phyloP scores from a whole-genome alignment of 2,797 vertebrate species.

The Neosilurus hyrtlii region DNA sequence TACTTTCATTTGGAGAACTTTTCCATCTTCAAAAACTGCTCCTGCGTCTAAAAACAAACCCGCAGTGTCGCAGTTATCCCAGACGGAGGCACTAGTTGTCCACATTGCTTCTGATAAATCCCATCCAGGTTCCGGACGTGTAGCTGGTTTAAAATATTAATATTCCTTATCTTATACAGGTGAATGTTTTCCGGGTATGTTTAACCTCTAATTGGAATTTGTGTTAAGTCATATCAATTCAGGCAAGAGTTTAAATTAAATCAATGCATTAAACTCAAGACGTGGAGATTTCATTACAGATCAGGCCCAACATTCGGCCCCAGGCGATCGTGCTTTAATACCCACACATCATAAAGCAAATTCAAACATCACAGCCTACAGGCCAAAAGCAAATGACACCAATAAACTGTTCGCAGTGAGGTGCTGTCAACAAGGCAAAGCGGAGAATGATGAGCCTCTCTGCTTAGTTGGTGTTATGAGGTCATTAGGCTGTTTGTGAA shows the following conservation, averaged over 20 bases:
- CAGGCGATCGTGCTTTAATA: conserved; percentile 3
- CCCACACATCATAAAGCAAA: conserved; percentile 2
- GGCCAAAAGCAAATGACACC: conserved; percentile 9
- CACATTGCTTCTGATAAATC: background rate
- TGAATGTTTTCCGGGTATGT: background rate
- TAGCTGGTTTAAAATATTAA: background rate
- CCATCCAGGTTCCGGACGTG: background rate
- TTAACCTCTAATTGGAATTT: background rate
- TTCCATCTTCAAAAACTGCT: background rate
- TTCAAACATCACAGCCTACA: conserved; percentile 13
- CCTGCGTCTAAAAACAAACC: background rate
- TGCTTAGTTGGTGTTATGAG: background rate
- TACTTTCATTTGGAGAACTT: too few species aligned
- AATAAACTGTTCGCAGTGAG: conserved; percentile 1
- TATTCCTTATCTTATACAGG: background rate
- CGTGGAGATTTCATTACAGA: conserved; percentile 8
- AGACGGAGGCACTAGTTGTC: conserved; percentile 31
- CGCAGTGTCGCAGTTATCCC: conserved; percentile 24
- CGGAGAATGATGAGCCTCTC: background rate
- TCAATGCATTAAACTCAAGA: conserved; percentile 9
- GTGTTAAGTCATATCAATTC: background rate
- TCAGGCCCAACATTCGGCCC: background rate
- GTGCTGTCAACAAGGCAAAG: background rate
- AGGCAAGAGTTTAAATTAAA: conserved; percentile 20
- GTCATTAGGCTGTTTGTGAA: conserved; percentile 3